phyloP scores from a whole-genome alignment of 2,113 vertebrate genomes.

The Xiphophorus hellerii region DNA sequence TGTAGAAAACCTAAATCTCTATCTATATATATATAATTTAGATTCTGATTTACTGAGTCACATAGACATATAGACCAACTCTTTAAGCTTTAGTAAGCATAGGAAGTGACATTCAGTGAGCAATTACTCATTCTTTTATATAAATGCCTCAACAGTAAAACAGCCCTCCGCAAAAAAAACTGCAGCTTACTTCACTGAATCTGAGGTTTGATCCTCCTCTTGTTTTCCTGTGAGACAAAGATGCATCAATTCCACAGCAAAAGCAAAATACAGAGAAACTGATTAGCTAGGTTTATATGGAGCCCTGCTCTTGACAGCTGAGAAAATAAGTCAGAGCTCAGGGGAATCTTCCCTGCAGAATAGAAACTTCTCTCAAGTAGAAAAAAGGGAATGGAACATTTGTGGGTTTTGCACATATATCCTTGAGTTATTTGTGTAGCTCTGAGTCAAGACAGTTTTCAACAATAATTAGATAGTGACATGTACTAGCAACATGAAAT shows the following conservation, averaged over 20 bases:
- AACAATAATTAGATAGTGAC: not conserved
- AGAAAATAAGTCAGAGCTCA: not conserved
- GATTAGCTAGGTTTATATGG: not conserved
- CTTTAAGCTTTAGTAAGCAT: not conserved
- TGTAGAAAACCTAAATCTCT: not conserved
- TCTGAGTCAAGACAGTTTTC: not conserved
- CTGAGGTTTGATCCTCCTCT: constrained; percentile 62
- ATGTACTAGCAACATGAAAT: not conserved
- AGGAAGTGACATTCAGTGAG: not conserved
- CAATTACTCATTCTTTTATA: too few species aligned
- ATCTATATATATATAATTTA: not conserved
- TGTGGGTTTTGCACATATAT: not conserved
- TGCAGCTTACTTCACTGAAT: constrained; percentile 60
- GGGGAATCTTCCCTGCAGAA: not conserved
- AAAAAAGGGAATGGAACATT: not conserved
- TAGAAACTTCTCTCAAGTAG: not conserved
- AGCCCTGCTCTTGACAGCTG: not conserved
- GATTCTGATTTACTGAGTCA: not conserved
- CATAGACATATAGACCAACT: not conserved
- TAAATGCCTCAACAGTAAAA: not conserved
- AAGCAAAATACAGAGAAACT: not conserved
- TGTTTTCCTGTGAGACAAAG: constrained; percentile 66
- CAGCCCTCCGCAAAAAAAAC: not conserved
- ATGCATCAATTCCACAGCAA: not conserved
- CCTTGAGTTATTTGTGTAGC: not conserved